phyloP scores from a whole-genome alignment of 2,797 vertebrate species.

The Cossypha caffra region DNA sequence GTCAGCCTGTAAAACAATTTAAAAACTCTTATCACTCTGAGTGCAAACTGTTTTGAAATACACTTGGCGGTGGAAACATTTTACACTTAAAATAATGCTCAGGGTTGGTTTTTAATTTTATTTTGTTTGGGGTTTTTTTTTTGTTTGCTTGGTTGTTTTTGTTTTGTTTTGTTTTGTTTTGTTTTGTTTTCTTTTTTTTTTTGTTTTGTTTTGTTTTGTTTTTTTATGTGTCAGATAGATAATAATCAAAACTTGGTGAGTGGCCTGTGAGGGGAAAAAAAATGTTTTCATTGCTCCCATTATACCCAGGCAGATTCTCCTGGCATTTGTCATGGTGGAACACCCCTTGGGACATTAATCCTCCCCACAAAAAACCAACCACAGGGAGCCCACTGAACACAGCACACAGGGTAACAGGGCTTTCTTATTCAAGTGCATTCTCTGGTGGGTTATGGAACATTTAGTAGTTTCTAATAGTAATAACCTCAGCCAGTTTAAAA shows the following conservation, averaged over 20 bases:
- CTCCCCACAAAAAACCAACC: not conserved
- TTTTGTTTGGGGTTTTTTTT: not conserved
- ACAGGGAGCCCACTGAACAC: fast-evolving
- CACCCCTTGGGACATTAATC: not conserved
- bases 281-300: not conserved
- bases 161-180: no score
- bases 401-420: not conserved
- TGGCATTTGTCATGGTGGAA: not conserved
- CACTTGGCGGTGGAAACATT: fast-evolving
- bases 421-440: not conserved
- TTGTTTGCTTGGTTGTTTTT: not conserved
- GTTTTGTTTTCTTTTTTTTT: no score
- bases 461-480: not conserved
- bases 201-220: no score
- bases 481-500: not conserved
- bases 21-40: not conserved
- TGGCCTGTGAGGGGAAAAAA: not conserved
- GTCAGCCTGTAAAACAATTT: not conserved
- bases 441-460: not conserved
- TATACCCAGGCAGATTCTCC: not conserved
- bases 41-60: not conserved
- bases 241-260: not conserved
- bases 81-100: not conserved
- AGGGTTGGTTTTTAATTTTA: no score
- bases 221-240: not conserved